Conservation (phyloP, 2,113 vertebrate genomes). For the Progne subis region DNA sequence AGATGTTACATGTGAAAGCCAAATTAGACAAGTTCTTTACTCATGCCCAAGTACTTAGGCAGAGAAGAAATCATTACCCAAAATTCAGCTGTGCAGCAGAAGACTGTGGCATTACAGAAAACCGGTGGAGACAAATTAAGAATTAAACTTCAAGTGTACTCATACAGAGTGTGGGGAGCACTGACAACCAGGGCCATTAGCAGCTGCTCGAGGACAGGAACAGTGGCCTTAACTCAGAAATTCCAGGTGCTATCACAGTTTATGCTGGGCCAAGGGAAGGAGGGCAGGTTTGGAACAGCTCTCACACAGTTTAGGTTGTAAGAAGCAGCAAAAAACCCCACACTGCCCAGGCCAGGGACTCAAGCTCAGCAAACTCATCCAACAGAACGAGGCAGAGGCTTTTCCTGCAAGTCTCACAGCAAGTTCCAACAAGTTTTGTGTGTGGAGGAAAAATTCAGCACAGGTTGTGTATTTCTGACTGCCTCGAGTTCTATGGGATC, state of each 20-base stretch:
- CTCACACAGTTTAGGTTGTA: background rate
- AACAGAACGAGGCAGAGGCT: background rate
- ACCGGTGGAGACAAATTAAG: background rate
- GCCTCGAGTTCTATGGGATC: background rate
- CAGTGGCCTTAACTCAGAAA: accelerated
- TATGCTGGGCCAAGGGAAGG: background rate
- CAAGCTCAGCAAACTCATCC: background rate
- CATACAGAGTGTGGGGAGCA: background rate
- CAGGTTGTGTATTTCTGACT: background rate
- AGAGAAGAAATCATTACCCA: background rate
- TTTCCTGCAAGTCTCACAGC: background rate
- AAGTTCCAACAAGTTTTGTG: background rate
- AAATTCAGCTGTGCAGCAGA: background rate
- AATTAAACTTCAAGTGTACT: background rate
- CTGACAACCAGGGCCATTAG: background rate
- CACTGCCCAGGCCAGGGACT: background rate
- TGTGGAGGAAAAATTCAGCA: background rate
- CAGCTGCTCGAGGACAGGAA: background rate
- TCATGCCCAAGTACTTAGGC: background rate
- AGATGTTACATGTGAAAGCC: background rate
- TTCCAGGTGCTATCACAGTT: background rate
- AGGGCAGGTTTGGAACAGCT: background rate
- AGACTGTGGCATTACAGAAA: background rate
- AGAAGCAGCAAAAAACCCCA: background rate
- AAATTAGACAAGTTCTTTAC: background rate